phyloP scores from a whole-genome alignment of 2,797 vertebrate genomes.

The Hybognathus amarus region DNA sequence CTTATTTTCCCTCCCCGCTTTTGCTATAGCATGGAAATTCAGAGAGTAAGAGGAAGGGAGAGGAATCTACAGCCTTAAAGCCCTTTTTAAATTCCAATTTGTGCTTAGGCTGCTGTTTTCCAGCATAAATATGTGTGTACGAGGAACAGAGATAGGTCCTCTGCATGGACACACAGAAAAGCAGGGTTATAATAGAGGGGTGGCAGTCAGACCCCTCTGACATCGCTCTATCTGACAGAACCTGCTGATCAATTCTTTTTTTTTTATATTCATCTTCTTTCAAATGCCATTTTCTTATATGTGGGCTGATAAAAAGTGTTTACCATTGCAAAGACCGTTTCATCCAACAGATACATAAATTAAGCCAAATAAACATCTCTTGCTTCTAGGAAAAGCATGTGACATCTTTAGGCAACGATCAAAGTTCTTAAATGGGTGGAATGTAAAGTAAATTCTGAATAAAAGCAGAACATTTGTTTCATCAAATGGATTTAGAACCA shows the following conservation, averaged over 20 bases:
- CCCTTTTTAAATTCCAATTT: conserved; percentile 67
- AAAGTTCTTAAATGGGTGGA: neutral
- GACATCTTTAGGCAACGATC: neutral
- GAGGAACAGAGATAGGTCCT: conserved; percentile 63
- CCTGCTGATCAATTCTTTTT: conserved; percentile 59
- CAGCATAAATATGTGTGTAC: conserved; percentile 65
- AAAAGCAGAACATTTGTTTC: neutral
- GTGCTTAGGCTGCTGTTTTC: conserved; percentile 68
- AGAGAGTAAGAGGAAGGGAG: conserved; percentile 58
- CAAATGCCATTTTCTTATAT: conserved; percentile 46
- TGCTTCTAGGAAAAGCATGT: neutral
- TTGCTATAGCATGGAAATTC: conserved; percentile 62
- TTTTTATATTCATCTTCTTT: conserved; percentile 54
- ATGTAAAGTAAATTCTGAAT: neutral
- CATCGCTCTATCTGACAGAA: conserved; percentile 55
- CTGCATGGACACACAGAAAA: conserved; percentile 52
- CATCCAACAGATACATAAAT: conserved; percentile 32
- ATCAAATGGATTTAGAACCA: neutral
- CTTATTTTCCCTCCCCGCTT: conserved; percentile 51
- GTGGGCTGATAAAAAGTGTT: conserved; percentile 50
- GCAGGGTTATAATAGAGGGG: conserved; percentile 50
- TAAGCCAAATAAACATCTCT: conserved; percentile 22
- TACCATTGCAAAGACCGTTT: conserved; percentile 42
- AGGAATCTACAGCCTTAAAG: conserved; percentile 60
- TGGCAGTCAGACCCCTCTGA: conserved; percentile 55